A percentile compares a stretch with the other conserved stretches of the same genome.
Evolutionary conservation across 1,140 invertebrate species (phyloP).

Genomic region (Sminthurides bifidus): DNA sequence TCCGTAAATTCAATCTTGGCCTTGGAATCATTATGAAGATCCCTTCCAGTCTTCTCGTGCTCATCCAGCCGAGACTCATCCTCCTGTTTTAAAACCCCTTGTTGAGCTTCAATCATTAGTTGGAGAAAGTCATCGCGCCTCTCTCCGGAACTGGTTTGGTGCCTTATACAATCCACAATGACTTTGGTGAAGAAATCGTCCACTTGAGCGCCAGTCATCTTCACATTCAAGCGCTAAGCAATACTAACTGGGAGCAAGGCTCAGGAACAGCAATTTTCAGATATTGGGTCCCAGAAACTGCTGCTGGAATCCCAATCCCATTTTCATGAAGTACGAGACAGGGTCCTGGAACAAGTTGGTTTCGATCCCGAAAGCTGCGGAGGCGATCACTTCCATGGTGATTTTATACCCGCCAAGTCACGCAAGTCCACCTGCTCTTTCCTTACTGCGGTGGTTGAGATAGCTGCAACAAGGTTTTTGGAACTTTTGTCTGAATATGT

Average conservation of each 20-base stretch:
- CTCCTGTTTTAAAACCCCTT: constrained; percentile 33
- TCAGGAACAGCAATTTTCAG: neutral
- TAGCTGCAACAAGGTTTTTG: neutral
- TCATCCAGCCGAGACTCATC: too few relatives aligned
- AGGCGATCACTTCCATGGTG: constrained; percentile 43
- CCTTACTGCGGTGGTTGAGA: neutral
- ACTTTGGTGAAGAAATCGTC: constrained; percentile 35
- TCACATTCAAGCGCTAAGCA: neutral
- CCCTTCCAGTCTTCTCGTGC: too few relatives aligned
- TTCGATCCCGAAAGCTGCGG: constrained; percentile 41
- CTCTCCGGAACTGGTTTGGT: constrained; percentile 40
- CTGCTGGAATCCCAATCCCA: neutral
- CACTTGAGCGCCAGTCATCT: constrained; percentile 10
- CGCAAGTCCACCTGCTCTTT: neutral
- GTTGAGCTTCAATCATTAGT: constrained; percentile 37
- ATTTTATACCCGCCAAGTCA: constrained; percentile 33
- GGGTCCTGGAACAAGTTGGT: constrained; percentile 30
- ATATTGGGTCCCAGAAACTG: neutral
- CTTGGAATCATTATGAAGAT: too few relatives aligned
- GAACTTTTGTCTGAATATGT: neutral
- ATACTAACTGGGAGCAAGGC: too few relatives aligned
- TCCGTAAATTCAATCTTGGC: constrained; percentile 5
- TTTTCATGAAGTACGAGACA: constrained; percentile 2
- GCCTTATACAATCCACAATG: constrained; percentile 40
- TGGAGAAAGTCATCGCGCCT: constrained; percentile 39